These are phyloP conservation scores for Cavia aperea DNA, from an alignment of 2,113 vertebrate species.

Conservation along the genomic window DNA sequence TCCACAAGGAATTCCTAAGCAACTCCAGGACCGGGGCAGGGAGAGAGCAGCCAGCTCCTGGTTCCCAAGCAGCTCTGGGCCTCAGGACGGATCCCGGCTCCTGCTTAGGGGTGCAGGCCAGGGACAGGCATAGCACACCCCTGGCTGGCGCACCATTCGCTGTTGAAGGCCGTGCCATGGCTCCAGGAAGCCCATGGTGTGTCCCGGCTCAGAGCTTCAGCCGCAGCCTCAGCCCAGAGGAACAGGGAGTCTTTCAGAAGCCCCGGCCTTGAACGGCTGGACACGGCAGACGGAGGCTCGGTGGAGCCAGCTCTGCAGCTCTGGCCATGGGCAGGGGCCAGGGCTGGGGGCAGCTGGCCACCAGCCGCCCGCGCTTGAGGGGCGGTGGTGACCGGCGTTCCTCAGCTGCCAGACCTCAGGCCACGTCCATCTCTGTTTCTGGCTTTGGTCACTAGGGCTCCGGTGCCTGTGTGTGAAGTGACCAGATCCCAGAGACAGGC, in stretches of 20 bases:
- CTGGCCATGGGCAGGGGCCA: background rate
- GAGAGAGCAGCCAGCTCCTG: too few species aligned
- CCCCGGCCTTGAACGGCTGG: background rate
- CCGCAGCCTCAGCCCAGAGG: background rate
- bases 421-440: background rate
- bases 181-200: background rate
- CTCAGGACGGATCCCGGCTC: background rate
- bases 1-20: background rate
- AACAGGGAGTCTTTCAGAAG: background rate
- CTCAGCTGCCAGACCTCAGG: background rate
- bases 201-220: background rate
- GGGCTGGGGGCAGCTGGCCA: background rate
- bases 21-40: background rate
- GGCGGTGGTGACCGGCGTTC: background rate
- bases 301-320: background rate
- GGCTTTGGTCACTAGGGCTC: background rate
- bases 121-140: too few species aligned
- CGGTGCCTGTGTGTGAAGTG: rapidly evolving
- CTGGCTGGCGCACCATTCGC: background rate
- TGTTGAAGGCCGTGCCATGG: rapidly evolving
- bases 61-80: background rate
- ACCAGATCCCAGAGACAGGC: background rate
- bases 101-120: background rate
- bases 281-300: background rate
- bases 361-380: background rate